phyloP scores from a whole-genome alignment of 2,797 vertebrate species.

The Orientallactaga sibirica region DNA sequence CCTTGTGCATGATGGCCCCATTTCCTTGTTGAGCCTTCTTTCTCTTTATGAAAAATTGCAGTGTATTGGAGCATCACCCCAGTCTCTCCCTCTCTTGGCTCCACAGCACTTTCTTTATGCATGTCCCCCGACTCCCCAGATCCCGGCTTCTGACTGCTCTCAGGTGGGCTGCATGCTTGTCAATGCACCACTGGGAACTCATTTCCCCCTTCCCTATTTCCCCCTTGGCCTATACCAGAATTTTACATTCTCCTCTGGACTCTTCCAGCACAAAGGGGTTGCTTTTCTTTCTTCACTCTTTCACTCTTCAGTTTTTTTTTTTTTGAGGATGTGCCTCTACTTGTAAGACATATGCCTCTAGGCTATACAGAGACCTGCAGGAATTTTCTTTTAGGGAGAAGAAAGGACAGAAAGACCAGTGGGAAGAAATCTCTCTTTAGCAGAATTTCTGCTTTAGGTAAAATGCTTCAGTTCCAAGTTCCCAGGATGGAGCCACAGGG shows the following conservation, averaged over 20 bases:
- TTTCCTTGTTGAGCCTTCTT: not conserved
- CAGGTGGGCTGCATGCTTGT: not conserved
- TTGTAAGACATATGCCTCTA: constrained; percentile 42
- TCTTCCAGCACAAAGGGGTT: too few relatives aligned
- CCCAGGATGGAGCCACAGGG: not conserved
- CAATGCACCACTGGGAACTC: not conserved
- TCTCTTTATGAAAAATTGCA: not conserved
- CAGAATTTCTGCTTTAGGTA: not conserved
- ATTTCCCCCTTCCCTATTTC: not conserved
- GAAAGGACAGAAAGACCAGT: not conserved
- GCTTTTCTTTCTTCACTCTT: not conserved
- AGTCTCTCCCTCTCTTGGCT: not conserved
- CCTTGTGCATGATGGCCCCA: accelerated
- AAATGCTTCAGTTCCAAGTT: not conserved
- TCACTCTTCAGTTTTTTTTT: not conserved
- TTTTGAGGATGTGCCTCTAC: not conserved
- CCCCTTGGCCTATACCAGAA: not conserved
- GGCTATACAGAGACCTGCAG: not conserved
- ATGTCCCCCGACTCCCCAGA: not conserved
- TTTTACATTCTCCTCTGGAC: not conserved
- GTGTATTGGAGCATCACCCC: not conserved
- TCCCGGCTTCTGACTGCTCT: not conserved
- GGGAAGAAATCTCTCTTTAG: not conserved
- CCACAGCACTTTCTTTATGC: not conserved
- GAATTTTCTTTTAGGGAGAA: constrained; percentile 46